Base-by-base conservation (phyloP, 1,140 invertebrate genomes). In the Drosophila pectinifera region DNA sequence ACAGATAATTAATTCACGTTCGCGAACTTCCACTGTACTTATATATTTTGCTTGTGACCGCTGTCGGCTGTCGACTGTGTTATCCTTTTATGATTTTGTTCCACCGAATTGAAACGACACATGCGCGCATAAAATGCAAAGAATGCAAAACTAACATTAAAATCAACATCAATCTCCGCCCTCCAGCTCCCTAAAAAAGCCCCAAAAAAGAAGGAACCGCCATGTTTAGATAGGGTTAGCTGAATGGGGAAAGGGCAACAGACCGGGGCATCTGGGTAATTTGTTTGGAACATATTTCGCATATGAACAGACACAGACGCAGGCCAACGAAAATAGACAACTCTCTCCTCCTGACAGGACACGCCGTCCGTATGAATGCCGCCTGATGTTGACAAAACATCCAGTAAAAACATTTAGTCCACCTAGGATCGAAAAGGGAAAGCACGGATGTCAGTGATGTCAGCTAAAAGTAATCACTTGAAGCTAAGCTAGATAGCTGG, bases 111-210 rank as follows among this genome's bases (percentile, higher is more conserved):
- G 34, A 48, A 70, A 73, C 55, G 78, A 76, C 76, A 77, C 70
- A 83, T 59, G 77, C 70, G 64, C 68, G 46, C 77, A 78, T 73
- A 72, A 84, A 89, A 89, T 74, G 80, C 59, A 68, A 74, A 83
- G 58, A 65, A 64, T 77, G 73, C 73, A 89, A 43, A 75, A 57
- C 76, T 63, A 83, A 62, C 80, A 74, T 74, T 80, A 84, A 78
- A 89, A 88, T 89, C 73, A 80, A 80, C 80, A 88, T 70, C 64
- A 70, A 70, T 70, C 24, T 70, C 28, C 39, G 57, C 46, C 65
- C 73, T 39, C 22, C 38, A 54, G 58, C 31, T 26, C 18, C 16
- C 26, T 16, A 14, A 45, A 45, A 26, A 39, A 13, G 4, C 28
- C 28, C 20, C 18, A 26, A 42, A 70, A 70, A 62, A 54, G 43